A percentile compares a stretch with the other conserved stretches of the same genome.
phyloP scores from a whole-genome alignment of 30 jellyfish, hydroid and myxozoan genomes.

The Turritopsis dohrnii region DNA sequence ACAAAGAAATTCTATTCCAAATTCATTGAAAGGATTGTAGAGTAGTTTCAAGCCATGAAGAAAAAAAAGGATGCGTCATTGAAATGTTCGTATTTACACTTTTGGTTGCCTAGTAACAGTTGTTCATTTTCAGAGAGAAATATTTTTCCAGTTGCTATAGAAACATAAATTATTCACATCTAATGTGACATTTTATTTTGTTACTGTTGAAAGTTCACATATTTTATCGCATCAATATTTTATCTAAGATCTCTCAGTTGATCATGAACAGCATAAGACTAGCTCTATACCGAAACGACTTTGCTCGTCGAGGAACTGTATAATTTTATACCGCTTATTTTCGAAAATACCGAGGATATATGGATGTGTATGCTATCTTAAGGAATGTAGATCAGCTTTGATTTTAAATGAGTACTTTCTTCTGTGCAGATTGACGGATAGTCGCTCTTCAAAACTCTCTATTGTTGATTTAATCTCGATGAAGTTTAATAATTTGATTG shows the following conservation, averaged over 20 bases:
- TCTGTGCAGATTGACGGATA: neutral
- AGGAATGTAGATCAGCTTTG: neutral
- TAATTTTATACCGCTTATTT: too few relatives aligned
- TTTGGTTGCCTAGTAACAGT: neutral
- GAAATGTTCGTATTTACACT: neutral
- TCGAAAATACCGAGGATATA: neutral
- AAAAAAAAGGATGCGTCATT: too few relatives aligned
- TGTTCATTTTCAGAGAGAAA: neutral
- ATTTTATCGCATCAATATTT: neutral
- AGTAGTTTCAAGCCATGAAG: too few relatives aligned
- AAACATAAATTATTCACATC: neutral
- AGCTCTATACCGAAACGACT: too few relatives aligned
- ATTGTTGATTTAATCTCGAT: neutral
- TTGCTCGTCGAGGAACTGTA: too few relatives aligned
- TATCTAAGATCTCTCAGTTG: neutral
- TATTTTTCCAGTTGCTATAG: neutral
- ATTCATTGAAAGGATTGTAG: too few relatives aligned
- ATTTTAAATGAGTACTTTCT: neutral
- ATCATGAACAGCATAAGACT: too few relatives aligned
- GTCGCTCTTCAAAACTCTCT: neutral
- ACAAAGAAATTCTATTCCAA: neutral
- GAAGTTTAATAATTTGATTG: too few relatives aligned
- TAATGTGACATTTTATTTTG: neutral
- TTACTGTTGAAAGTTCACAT: neutral
- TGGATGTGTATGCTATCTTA: neutral